These are phyloP conservation scores for Trachemys scripta DNA, from an alignment of 2,113 vertebrate species.

Conservation along the genomic window DNA sequence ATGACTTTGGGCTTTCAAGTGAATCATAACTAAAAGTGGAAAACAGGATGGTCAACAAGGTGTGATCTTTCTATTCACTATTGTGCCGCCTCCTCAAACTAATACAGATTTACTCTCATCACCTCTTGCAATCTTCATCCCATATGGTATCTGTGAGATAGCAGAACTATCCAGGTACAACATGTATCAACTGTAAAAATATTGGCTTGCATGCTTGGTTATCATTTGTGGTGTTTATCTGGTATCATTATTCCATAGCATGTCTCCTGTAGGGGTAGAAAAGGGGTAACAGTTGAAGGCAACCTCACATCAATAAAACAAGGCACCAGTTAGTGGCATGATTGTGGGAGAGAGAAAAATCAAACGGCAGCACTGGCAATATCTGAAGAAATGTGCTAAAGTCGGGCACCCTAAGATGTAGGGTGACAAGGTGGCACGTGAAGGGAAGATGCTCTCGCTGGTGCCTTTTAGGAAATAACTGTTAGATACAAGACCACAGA, in stretches of 20 bases:
- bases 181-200: neutral
- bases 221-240: slow-evolving; percentile 50
- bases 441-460: neutral
- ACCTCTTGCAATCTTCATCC: slow-evolving; percentile 46
- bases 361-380: slow-evolving; percentile 34
- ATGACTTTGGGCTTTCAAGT: slow-evolving; percentile 58
- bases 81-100: slow-evolving; percentile 24
- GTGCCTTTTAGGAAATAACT: neutral
- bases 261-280: slow-evolving; percentile 53
- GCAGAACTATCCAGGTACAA: neutral
- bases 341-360: slow-evolving; percentile 48
- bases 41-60: slow-evolving; percentile 5
- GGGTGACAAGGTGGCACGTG: slow-evolving; percentile 13
- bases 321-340: slow-evolving; percentile 27
- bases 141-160: slow-evolving; percentile 38
- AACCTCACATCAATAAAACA: slow-evolving; percentile 43
- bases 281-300: slow-evolving; percentile 50
- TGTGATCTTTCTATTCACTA: slow-evolving; percentile 41
- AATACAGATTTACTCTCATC: neutral
- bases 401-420: slow-evolving; percentile 46
- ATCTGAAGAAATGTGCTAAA: slow-evolving; percentile 3
- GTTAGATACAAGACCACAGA: neutral
- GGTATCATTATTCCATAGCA: slow-evolving; percentile 40
- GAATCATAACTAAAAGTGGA: slow-evolving; percentile 29
- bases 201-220: neutral